These are phyloP conservation scores for Macropis europaea DNA, from an alignment of 2,888 invertebrate species.

Conservation along the genomic window DNA sequence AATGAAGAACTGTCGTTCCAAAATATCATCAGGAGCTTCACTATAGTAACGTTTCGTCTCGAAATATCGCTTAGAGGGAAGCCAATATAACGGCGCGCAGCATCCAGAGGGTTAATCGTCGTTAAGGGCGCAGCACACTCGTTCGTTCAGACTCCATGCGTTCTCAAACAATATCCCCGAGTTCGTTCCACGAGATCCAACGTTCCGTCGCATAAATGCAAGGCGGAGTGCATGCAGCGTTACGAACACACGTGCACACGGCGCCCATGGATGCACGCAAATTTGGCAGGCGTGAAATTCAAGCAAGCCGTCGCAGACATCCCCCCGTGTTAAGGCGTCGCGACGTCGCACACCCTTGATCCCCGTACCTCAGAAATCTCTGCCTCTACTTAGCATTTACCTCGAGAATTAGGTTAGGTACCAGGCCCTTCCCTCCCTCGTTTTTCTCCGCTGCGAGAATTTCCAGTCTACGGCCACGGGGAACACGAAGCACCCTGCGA, in stretches of 20 bases:
- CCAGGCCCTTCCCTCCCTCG: conserved; percentile 55
- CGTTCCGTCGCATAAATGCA: not conserved
- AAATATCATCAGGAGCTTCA: too few species aligned
- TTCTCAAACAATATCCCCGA: not conserved
- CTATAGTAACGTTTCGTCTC: too few species aligned
- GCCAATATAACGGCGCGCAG: too few species aligned
- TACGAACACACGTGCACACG: not conserved
- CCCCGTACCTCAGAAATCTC: conserved; percentile 67
- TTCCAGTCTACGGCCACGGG: conserved; percentile 37
- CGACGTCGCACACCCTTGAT: conserved; percentile 32
- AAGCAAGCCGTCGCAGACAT: conserved; percentile 30
- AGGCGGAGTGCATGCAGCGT: not conserved
- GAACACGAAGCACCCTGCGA: conserved; percentile 1
- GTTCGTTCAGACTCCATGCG: not conserved
- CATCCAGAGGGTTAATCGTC: too few species aligned
- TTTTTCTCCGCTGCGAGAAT: conserved; percentile 59
- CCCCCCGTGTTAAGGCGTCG: conserved; percentile 37
- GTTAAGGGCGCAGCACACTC: too few species aligned
- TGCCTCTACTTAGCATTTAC: conserved; percentile 73
- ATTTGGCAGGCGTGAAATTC: conserved; percentile 39
- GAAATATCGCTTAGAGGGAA: too few species aligned
- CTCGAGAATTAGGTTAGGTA: conserved; percentile 75
- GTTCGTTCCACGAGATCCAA: not conserved
- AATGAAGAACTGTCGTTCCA: too few species aligned
- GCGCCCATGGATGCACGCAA: conserved; percentile 2